Evolutionary conservation across 2,113 vertebrate genomes (phyloP).

Genomic region (Mixornis gularis): DNA sequence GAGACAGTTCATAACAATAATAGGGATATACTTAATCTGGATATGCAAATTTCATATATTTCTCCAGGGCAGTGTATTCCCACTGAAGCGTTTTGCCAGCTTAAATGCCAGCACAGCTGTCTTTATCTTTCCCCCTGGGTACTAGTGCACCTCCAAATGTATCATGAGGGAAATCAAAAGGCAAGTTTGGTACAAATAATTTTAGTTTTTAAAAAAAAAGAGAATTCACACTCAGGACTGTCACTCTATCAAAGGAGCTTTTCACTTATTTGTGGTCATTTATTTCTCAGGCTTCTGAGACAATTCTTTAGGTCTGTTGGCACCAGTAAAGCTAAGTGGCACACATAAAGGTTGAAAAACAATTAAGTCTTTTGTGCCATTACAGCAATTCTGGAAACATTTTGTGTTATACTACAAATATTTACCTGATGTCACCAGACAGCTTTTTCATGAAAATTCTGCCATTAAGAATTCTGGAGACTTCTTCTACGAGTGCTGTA

Average conservation of each 20-base stretch:
- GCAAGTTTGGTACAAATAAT: background rate
- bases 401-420: background rate
- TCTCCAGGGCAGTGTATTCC: constrained; percentile 17
- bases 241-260: background rate
- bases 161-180: constrained; percentile 22
- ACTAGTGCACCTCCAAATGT: background rate
- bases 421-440: background rate
- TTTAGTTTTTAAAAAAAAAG: constrained; percentile 23
- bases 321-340: background rate
- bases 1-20: constrained; percentile 25
- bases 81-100: constrained; percentile 12
- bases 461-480: background rate
- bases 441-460: background rate
- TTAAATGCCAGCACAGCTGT: constrained; percentile 37
- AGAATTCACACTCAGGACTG: background rate
- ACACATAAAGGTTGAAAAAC: background rate
- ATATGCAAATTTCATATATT: background rate
- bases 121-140: constrained; percentile 8
- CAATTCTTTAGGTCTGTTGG: background rate
- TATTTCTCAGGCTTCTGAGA: background rate
- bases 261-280: background rate
- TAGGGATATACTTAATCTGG: constrained; percentile 27
- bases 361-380: background rate
- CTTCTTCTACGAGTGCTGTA: background rate
- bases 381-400: background rate